These are phyloP conservation scores for Barypeithes pellucidus DNA, from an alignment of 2,888 invertebrate genomes.

Conservation along the genomic window DNA sequence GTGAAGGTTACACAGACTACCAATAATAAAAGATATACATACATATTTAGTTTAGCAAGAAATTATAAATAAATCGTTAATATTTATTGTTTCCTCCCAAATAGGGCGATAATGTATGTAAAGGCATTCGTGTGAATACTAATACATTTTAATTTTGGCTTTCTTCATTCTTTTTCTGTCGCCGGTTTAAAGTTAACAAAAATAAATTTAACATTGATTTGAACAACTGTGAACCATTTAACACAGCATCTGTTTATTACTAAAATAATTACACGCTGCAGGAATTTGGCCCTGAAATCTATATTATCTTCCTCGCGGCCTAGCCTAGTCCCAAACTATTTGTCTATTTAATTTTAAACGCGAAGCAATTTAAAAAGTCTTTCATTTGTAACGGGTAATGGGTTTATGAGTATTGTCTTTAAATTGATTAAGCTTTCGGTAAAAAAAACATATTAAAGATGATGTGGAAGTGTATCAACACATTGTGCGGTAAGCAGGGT, in stretches of 20 bases:
- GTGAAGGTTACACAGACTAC: slow-evolving; percentile 51
- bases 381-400: slow-evolving; percentile 43
- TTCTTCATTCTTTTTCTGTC: slow-evolving; percentile 24
- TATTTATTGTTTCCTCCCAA: slow-evolving; percentile 46
- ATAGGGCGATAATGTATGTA: slow-evolving; percentile 45
- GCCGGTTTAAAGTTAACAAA: slow-evolving; percentile 25
- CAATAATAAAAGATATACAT: slow-evolving; percentile 50
- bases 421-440: slow-evolving; percentile 5
- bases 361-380: slow-evolving; percentile 47
- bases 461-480: too few species aligned
- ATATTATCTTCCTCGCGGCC: slow-evolving; percentile 55
- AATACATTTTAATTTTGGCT: slow-evolving; percentile 40
- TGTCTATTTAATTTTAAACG: slow-evolving; percentile 46
- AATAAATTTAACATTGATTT: slow-evolving; percentile 46
- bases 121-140: slow-evolving; percentile 42
- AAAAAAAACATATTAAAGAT: neutral
- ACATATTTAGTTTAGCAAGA: slow-evolving; percentile 52
- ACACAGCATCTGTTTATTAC: slow-evolving; percentile 60
- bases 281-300: slow-evolving; percentile 61
- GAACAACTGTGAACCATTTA: slow-evolving; percentile 45
- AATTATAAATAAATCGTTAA: slow-evolving; percentile 49
- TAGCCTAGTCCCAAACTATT: slow-evolving; percentile 42
- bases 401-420: slow-evolving; percentile 14
- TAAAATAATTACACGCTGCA: slow-evolving; percentile 58
- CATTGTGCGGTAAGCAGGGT: too few species aligned